Conservation (phyloP, 2,888 invertebrate genomes). For the Apamea crenata region DNA sequence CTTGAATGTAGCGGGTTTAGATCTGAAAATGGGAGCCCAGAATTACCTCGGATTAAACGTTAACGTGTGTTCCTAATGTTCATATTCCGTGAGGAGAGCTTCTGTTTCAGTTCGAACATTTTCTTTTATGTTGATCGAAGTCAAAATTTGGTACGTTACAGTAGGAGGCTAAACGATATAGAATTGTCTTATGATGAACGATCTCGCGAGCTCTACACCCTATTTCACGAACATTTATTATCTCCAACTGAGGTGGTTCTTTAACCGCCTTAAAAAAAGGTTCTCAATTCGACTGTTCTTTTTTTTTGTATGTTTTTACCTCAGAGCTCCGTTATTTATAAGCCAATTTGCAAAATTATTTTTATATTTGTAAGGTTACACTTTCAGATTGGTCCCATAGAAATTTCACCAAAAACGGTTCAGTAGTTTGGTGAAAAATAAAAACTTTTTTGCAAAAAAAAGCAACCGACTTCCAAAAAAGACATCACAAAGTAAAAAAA, state of each 20-base stretch:
- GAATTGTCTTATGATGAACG: not conserved
- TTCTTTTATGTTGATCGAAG: not conserved
- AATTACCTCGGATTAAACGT: conserved; percentile 46
- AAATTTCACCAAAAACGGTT: no score
- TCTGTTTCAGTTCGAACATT: not conserved
- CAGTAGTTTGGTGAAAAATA: no score
- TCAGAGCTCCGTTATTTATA: no score
- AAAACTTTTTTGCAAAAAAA: no score
- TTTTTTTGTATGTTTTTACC: no score
- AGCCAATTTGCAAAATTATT: no score
- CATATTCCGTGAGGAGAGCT: conserved; percentile 20
- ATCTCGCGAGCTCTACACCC: not conserved
- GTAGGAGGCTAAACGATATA: not conserved
- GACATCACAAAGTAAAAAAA: no score
- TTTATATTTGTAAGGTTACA: no score
- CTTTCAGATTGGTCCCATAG: no score
- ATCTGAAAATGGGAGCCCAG: conserved; percentile 38
- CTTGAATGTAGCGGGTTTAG: conserved; percentile 26
- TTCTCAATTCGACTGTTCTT: no score
- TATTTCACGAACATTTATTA: not conserved
- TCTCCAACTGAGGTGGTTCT: not conserved
- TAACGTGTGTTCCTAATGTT: conserved; percentile 45
- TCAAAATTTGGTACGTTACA: not conserved
- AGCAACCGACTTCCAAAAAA: no score
- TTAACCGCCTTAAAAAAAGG: no score